phyloP scores from a whole-genome alignment of 1,140 invertebrate genomes.

The Drosophila teissieri region DNA sequence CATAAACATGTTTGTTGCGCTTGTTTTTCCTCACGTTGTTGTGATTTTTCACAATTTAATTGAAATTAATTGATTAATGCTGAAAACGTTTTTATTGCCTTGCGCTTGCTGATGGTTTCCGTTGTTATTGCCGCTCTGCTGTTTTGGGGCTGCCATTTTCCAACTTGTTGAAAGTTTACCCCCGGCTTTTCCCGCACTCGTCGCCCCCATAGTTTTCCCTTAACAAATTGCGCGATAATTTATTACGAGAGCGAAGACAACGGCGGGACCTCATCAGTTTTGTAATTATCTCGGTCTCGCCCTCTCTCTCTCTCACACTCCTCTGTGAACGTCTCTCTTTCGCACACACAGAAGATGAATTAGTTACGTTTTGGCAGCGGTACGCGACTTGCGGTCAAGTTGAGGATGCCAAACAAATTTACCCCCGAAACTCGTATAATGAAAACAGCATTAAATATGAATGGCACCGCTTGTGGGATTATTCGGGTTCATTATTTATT shows the following conservation, averaged over 20 bases:
- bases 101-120: constrained; percentile 14
- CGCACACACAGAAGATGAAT: constrained; percentile 42
- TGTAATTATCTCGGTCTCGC: constrained; percentile 47
- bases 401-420: constrained; percentile 31
- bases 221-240: constrained; percentile 62
- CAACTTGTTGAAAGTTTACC: constrained; percentile 58
- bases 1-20: constrained; percentile 25
- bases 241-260: constrained; percentile 40
- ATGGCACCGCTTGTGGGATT: constrained; percentile 39
- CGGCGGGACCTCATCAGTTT: constrained; percentile 35
- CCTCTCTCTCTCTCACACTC: background rate
- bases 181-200: background rate
- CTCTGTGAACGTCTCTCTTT: background rate
- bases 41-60: constrained; percentile 72
- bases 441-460: constrained; percentile 55
- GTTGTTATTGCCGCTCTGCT: constrained; percentile 32
- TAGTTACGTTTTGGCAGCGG: constrained; percentile 61
- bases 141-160: constrained; percentile 38
- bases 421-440: constrained; percentile 33
- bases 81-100: constrained; percentile 62
- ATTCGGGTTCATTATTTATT: constrained; percentile 54
- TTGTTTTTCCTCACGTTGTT: constrained; percentile 62
- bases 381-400: constrained; percentile 61
- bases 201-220: constrained; percentile 43
- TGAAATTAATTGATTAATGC: constrained; percentile 71